Evolutionary conservation across 2,888 invertebrate species (phyloP).

Genomic region (Drosophila heteroneura): DNA sequence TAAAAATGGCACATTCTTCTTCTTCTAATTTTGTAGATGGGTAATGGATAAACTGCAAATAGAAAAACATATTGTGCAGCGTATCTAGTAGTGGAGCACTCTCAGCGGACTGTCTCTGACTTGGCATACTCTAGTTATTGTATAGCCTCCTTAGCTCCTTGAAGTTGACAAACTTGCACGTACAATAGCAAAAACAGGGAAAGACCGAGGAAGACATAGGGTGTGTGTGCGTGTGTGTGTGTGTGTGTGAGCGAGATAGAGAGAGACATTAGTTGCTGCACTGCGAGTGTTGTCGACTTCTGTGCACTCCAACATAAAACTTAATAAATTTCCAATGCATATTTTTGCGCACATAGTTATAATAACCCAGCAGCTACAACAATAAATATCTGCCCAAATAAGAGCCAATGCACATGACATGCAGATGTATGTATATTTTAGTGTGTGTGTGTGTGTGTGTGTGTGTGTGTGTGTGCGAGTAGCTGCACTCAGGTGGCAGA

Average conservation of each 20-base stretch:
- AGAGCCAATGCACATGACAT: conserved; percentile 19
- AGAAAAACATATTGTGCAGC: not conserved
- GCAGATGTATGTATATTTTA: not conserved
- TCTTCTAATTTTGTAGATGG: not conserved
- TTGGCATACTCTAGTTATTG: conserved; percentile 31
- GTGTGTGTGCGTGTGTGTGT: too few species aligned
- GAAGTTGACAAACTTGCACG: conserved; percentile 60
- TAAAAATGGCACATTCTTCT: not conserved
- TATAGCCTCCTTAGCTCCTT: conserved; percentile 34
- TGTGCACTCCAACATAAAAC: conserved; percentile 65
- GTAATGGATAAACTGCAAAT: not conserved
- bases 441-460: not conserved
- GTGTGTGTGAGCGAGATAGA: not conserved
- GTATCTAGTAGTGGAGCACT: conserved; percentile 5
- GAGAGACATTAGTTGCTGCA: conserved; percentile 25
- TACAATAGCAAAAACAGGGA: conserved; percentile 7
- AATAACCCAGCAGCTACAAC: conserved; percentile 51
- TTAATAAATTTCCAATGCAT: conserved; percentile 72
- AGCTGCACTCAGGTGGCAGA: conserved; percentile 2
- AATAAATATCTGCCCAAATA: conserved; percentile 55
- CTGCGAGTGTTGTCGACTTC: conserved; percentile 46
- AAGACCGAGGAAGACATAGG: not conserved
- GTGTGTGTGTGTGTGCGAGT: not conserved
- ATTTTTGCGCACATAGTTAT: conserved; percentile 70
- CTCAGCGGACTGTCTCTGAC: not conserved